Evolutionary conservation across 2,113 vertebrate species (phyloP).

Genomic region (Dinomys branickii): DNA sequence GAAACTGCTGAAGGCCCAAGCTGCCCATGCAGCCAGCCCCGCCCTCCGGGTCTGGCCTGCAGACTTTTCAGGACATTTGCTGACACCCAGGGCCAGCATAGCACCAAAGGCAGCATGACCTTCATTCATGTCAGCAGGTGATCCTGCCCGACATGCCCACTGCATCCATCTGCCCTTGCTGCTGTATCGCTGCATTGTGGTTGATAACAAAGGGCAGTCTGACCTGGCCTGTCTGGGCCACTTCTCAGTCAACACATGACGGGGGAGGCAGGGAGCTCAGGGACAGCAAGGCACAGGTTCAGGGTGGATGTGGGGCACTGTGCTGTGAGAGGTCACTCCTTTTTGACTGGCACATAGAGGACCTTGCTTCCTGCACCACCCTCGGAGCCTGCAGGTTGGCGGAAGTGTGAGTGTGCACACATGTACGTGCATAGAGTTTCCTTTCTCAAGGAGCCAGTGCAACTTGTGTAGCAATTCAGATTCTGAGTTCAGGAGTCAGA

Average conservation of each 20-base stretch:
- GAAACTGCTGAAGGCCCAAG: background rate
- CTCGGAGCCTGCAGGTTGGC: background rate
- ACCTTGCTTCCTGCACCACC: background rate
- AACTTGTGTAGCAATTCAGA: background rate
- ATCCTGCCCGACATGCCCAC: background rate
- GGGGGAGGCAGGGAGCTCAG: no score
- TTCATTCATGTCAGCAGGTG: background rate
- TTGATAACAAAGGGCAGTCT: background rate
- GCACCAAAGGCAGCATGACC: constrained; percentile 6
- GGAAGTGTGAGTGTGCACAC: rapidly evolving
- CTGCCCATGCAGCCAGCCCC: background rate
- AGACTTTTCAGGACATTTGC: background rate
- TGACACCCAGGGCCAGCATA: background rate
- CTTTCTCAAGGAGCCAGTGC: background rate
- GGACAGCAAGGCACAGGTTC: background rate
- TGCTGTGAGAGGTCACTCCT: background rate
- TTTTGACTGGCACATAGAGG: background rate
- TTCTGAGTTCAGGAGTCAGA: background rate
- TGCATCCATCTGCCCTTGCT: background rate
- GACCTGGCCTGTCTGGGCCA: background rate
- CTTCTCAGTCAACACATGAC: background rate
- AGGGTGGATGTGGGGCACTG: background rate
- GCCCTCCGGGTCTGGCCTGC: background rate
- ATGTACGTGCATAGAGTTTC: background rate
- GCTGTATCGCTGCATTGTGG: background rate